Conservation (phyloP, 2,113 vertebrate genomes). For the Capreolus pygargus region DNA sequence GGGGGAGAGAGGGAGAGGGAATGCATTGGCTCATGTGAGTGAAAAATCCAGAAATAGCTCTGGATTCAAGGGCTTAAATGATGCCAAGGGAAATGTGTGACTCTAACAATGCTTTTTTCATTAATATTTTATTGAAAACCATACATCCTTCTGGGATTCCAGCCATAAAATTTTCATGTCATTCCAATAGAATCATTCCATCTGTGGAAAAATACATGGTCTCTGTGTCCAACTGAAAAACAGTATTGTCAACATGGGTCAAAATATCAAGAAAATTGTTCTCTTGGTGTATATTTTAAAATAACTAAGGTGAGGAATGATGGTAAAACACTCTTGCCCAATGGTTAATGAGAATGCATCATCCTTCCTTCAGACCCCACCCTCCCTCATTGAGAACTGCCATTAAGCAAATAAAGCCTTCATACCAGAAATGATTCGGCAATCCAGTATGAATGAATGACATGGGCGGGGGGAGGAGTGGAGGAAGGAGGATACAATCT, state of each 20-base stretch:
- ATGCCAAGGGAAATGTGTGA: conserved; percentile 9
- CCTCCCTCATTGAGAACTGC: neutral
- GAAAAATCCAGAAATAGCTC: neutral
- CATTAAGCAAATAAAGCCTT: neutral
- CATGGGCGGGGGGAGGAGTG: neutral
- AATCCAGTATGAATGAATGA: neutral
- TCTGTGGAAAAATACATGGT: conserved; percentile 45
- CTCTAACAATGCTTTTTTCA: conserved; percentile 39
- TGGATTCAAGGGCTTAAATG: neutral
- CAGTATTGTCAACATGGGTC: neutral
- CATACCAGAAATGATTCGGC: neutral
- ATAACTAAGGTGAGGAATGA: neutral
- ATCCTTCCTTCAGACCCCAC: neutral
- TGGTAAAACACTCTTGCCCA: neutral
- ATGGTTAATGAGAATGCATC: neutral
- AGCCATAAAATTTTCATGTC: conserved; percentile 49
- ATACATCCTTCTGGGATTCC: conserved; percentile 42
- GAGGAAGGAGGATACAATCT: neutral
- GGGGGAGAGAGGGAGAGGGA: neutral
- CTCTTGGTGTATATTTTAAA: neutral
- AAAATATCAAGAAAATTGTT: conserved; percentile 35
- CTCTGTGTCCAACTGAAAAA: conserved; percentile 10
- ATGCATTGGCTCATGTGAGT: neutral
- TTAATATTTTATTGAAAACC: conserved; percentile 48
- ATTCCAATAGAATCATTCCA: conserved; percentile 6